Evolutionary conservation across 2,888 invertebrate species (phyloP), one percentile per base, ranked within the genome.

Genomic region (Eristalis intricaria): DNA sequence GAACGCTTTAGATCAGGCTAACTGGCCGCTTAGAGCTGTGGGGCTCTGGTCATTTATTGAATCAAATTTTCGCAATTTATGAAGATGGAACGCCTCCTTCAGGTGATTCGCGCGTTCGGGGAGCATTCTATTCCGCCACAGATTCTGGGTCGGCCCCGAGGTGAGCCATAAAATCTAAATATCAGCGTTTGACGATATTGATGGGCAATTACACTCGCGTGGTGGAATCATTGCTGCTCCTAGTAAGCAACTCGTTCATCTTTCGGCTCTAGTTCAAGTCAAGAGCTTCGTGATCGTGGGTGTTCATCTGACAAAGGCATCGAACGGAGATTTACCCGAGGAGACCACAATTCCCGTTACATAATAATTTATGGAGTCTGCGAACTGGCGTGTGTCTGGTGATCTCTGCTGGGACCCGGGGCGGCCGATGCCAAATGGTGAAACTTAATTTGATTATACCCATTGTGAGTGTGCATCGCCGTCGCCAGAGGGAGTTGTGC

Each of bases 381-480:
- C 19, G 50, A 40, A 0, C 13, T 74, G 35, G 74, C 78, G 65
- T 86, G 78, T 83, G 69, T 64, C 71, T 35, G 82, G 85, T 74
- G 66, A 75, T 61, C 63, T n/a, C 10, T 60, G 65, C 63, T 61
- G 65, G 66, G 70, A 70, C 81, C 71, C 68, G 26, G 40, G 66
- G 71, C 65, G 56, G 10, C 22, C 71, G 35, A 78, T 66, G 70
- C 73, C 84, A 71, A 82, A 85, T 82, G 76, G 85, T 85, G 75
- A 84, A 87, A 83, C 64, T 79, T 87, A 84, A 87, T 84, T 83
- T 87, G 86, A 87, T 83, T 87, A 87, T 63, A 79, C 63, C 50
- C 58, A 66, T 86, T 26, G 82, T 56, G 69, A 61, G 69, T 35
- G 65, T 69, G 43, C 4, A 23, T 15, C n/a, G 50, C 43, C 7